A percentile compares a stretch with the other conserved stretches of the same genome.
phyloP scores from a whole-genome alignment of 2,113 vertebrate genomes.

The Aphelocoma coerulescens region DNA sequence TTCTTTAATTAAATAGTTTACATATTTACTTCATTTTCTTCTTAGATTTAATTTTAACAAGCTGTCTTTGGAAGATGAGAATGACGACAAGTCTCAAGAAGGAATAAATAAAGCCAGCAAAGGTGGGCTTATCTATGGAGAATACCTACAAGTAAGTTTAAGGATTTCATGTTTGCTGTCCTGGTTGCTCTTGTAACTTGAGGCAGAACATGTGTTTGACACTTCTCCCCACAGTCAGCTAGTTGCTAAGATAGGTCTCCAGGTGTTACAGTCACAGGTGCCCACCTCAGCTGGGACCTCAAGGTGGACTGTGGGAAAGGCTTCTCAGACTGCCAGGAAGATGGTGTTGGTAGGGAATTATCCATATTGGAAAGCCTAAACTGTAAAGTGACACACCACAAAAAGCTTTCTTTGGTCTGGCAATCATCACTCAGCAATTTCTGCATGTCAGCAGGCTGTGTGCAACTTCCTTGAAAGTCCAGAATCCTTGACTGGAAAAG shows the following conservation, averaged over 20 bases:
- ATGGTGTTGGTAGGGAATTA: neutral
- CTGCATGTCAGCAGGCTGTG: rapidly evolving
- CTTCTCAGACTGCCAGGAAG: neutral
- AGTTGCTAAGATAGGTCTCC: neutral
- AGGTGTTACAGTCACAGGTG: neutral
- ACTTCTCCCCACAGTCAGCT: neutral
- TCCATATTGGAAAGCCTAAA: neutral
- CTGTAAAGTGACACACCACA: neutral
- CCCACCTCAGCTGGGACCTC: rapidly evolving
- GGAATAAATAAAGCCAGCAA: conserved; percentile 87
- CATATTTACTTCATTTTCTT: neutral
- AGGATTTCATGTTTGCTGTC: neutral
- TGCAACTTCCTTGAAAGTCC: neutral
- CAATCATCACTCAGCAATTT: neutral
- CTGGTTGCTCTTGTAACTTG: neutral
- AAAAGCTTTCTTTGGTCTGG: neutral
- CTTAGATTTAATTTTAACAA: conserved; percentile 73
- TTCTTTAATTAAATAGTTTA: neutral
- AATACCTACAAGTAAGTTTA: conserved; percentile 85
- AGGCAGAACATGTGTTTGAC: neutral
- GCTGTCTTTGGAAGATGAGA: conserved; percentile 65
- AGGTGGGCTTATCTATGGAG: conserved; percentile 87
- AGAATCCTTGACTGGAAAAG: neutral
- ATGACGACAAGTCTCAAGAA: conserved; percentile 79
- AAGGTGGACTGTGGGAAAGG: neutral